A percentile compares a stretch with the other conserved stretches of the same genome.
These are phyloP conservation scores for Aphaenogaster floridana DNA, from an alignment of 1,140 invertebrate species.

Conservation along the genomic window DNA sequence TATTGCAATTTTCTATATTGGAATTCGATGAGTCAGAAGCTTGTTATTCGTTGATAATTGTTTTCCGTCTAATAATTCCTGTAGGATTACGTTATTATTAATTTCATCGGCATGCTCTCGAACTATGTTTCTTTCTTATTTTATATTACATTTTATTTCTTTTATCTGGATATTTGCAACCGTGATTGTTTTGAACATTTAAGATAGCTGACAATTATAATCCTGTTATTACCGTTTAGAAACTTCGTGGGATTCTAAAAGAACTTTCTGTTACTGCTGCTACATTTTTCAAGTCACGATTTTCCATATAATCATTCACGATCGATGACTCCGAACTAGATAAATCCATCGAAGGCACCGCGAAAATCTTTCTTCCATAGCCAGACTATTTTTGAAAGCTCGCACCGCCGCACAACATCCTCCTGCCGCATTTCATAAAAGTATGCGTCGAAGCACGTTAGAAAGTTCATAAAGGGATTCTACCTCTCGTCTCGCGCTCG, in stretches of 20 bases:
- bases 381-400: neutral
- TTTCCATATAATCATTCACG: neutral
- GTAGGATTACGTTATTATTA: neutral
- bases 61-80: neutral
- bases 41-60: neutral
- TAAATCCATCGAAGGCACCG: neutral
- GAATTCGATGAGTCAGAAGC: neutral
- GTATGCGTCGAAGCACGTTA: conserved; percentile 42
- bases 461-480: conserved; percentile 51
- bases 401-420: neutral
- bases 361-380: neutral
- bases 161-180: neutral
- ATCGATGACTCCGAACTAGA: too few relatives aligned
- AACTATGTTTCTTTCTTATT: neutral
- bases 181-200: neutral
- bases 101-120: neutral
- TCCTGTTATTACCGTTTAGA: neutral
- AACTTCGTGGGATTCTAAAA: neutral
- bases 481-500: conserved; percentile 10
- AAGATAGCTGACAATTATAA: neutral
- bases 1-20: neutral
- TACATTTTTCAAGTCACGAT: neutral
- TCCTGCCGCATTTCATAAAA: conserved; percentile 14
- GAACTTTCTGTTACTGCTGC: neutral
- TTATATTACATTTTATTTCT: neutral